A percentile compares a stretch with the other conserved stretches of the same genome.
phyloP scores from a whole-genome alignment of 2,888 invertebrate genomes.

The Cheilosia scutellata region DNA sequence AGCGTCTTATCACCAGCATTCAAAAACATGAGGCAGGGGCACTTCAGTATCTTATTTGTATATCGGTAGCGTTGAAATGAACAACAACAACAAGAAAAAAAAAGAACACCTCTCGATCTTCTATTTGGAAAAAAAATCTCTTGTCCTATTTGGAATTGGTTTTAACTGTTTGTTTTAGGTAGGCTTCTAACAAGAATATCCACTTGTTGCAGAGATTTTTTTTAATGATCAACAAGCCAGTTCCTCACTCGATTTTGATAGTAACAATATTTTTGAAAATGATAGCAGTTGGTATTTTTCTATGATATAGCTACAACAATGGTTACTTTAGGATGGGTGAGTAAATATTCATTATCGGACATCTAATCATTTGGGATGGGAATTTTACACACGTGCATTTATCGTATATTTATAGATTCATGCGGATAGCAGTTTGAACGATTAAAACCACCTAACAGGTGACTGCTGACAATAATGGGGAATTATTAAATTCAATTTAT shows the following conservation, averaged over 20 bases:
- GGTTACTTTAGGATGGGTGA: background rate
- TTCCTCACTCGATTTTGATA: background rate
- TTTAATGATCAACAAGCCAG: slow-evolving; percentile 19
- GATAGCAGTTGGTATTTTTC: background rate
- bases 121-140: background rate
- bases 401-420: slow-evolving; percentile 8
- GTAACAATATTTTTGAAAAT: background rate
- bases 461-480: background rate
- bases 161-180: slow-evolving; percentile 17
- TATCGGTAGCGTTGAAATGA: slow-evolving; percentile 16
- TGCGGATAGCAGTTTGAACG: background rate
- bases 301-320: slow-evolving; percentile 1
- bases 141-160: slow-evolving; percentile 6
- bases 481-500: background rate
- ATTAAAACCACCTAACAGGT: no score
- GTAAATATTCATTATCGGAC: slow-evolving; percentile 28
- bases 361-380: slow-evolving; percentile 12
- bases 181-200: slow-evolving; percentile 20
- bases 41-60: slow-evolving; percentile 42
- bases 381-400: slow-evolving; percentile 4
- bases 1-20: slow-evolving; percentile 32
- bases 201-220: slow-evolving; percentile 23
- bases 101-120: background rate
- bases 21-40: slow-evolving; percentile 26
- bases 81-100: background rate